Conservation (phyloP, 2,888 invertebrate species). For the Dorcus parallelipipedus region DNA sequence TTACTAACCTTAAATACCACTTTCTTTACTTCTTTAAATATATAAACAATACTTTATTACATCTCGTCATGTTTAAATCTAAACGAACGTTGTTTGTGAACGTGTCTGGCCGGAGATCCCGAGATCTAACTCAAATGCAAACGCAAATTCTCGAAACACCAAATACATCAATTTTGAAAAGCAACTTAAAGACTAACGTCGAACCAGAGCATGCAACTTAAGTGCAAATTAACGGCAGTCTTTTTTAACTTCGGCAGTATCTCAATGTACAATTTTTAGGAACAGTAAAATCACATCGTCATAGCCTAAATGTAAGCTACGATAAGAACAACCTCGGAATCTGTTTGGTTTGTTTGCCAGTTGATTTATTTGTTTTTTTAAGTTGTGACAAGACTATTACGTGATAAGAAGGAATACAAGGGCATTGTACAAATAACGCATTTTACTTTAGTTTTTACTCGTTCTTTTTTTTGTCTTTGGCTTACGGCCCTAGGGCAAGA, state of each 20-base stretch:
- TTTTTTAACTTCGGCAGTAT: conserved; percentile 50
- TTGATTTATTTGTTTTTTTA: conserved; percentile 18
- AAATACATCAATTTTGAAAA: conserved; percentile 50
- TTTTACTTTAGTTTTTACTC: conserved; percentile 2
- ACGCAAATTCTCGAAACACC: conserved; percentile 39
- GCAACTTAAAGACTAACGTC: conserved; percentile 33
- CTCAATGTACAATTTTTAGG: conserved; percentile 45
- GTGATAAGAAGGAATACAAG: conserved; percentile 44
- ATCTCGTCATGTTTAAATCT: conserved; percentile 32
- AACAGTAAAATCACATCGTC: conserved; percentile 49
- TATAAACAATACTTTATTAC: conserved; percentile 43
- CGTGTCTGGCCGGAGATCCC: conserved; percentile 41
- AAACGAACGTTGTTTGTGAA: conserved; percentile 36
- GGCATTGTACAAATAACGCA: conserved; percentile 9
- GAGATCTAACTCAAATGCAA: conserved; percentile 34
- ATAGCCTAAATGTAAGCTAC: conserved; percentile 42
- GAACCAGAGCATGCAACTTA: conserved; percentile 32
- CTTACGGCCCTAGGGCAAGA: conserved; percentile 13
- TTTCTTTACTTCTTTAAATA: conserved; percentile 26
- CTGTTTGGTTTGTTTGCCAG: conserved; percentile 16
- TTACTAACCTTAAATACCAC: conserved; percentile 44
- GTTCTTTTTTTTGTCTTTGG: not conserved
- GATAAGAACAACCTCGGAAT: conserved; percentile 42
- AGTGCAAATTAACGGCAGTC: conserved; percentile 49
- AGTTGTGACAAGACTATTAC: conserved; percentile 38